phyloP scores from a whole-genome alignment of 2,888 invertebrate species.

The Poecilobothrus nobilitatus region DNA sequence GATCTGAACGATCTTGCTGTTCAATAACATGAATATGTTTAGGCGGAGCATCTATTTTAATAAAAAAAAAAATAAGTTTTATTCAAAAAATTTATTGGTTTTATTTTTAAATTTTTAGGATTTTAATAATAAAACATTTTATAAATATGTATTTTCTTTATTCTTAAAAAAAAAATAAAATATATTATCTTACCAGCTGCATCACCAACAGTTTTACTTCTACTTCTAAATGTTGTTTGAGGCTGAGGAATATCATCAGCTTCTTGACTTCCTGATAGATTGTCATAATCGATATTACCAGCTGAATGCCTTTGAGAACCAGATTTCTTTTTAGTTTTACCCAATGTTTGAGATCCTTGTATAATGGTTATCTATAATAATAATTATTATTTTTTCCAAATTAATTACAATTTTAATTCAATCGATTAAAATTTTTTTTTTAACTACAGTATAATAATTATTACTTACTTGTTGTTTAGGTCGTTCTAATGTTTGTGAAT shows the following conservation, averaged over 20 bases:
- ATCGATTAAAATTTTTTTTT: no score
- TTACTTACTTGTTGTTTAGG: constrained; percentile 52
- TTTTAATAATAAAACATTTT: no score
- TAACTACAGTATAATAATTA: not conserved
- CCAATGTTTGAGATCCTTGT: constrained; percentile 72
- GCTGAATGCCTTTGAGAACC: constrained; percentile 72
- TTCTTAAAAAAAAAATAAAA: no score
- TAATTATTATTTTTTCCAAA: no score
- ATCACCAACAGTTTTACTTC: constrained; percentile 89
- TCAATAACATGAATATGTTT: constrained; percentile 36
- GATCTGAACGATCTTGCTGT: constrained; percentile 54
- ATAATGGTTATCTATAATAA: constrained; percentile 51
- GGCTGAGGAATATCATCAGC: constrained; percentile 52
- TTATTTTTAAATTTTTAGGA: not conserved
- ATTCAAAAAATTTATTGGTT: no score
- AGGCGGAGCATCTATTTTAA: constrained; percentile 21
- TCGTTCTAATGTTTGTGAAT: constrained; percentile 54
- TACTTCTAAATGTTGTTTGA: constrained; percentile 57
- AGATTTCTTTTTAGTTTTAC: constrained; percentile 68
- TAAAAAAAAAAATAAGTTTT: constrained; percentile 15
- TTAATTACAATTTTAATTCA: no score
- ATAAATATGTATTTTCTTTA: not conserved
- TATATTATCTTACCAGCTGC: constrained; percentile 52
- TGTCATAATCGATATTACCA: constrained; percentile 78
- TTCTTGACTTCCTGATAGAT: constrained; percentile 67